A percentile compares a stretch with the other conserved stretches of the same genome.
Conservation (phyloP, 2,113 vertebrate genomes). For the Cacatua alba region DNA sequence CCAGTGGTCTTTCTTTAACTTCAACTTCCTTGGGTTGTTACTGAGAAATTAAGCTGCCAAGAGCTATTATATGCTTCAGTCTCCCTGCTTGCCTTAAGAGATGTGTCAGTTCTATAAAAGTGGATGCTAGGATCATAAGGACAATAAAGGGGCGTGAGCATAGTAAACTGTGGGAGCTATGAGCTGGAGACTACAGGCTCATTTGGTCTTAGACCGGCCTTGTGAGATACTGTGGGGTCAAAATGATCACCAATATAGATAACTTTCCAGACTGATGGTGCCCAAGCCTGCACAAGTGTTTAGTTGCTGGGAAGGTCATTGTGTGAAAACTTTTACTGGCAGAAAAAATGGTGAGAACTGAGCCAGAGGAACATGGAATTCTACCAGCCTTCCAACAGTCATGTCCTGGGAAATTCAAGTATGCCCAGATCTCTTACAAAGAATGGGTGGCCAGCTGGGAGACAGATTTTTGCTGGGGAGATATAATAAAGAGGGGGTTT, state of each 20-base stretch:
- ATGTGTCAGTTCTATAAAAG: not conserved
- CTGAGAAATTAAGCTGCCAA: not conserved
- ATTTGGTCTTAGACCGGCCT: not conserved
- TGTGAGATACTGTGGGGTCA: not conserved
- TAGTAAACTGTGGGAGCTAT: not conserved
- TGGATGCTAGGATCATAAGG: not conserved
- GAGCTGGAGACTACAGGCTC: not conserved
- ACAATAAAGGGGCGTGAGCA: accelerated
- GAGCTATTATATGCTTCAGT: not conserved
- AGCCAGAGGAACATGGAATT: not conserved
- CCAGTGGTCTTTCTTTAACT: not conserved
- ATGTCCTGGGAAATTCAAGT: not conserved
- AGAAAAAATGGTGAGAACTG: not conserved
- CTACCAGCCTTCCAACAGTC: not conserved
- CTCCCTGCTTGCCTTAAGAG: not conserved
- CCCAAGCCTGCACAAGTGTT: not conserved
- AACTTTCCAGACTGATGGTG: not conserved
- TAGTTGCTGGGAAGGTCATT: not conserved
- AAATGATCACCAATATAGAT: not conserved
- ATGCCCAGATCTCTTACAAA: not conserved
- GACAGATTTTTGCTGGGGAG: not conserved
- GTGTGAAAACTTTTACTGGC: not conserved
- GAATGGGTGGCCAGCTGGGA: not conserved
- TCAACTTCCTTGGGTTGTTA: not conserved
- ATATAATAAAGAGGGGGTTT: not conserved